Conservation (phyloP, 2,888 invertebrate species). For the Thera obeliscata region DNA sequence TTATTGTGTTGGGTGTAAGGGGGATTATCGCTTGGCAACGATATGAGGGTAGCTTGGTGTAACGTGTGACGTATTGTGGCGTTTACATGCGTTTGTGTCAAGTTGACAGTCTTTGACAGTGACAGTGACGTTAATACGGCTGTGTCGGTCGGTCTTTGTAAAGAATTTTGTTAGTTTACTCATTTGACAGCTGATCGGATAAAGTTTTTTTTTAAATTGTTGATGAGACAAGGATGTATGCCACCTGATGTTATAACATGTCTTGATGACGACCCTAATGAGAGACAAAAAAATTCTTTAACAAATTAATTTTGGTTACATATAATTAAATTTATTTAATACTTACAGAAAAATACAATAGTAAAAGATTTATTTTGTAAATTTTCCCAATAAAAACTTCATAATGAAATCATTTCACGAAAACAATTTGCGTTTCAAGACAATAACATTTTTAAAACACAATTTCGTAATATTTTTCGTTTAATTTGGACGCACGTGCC, state of each 20-base stretch:
- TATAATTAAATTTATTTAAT: not conserved
- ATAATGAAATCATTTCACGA: conserved; percentile 2
- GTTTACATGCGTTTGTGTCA: conserved; percentile 25
- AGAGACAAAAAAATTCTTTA: too few relatives aligned
- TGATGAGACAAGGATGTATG: too few relatives aligned
- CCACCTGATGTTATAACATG: too few relatives aligned
- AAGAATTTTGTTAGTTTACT: too few relatives aligned
- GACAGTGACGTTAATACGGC: too few relatives aligned
- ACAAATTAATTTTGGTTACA: too few relatives aligned
- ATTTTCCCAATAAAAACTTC: not conserved
- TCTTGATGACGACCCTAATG: too few relatives aligned
- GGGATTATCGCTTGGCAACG: conserved; percentile 8
- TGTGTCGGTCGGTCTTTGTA: too few relatives aligned
- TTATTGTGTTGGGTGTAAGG: conserved; percentile 22
- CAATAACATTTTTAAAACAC: conserved; percentile 4
- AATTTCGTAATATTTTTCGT: conserved; percentile 14
- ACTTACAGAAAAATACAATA: not conserved
- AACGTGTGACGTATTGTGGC: conserved; percentile 9
- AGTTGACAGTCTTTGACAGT: conserved; percentile 14
- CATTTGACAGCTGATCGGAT: too few relatives aligned
- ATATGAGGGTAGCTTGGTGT: conserved; percentile 2
- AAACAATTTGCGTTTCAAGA: conserved; percentile 2
- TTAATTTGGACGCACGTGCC: conserved; percentile 23
- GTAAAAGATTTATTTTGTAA: not conserved
- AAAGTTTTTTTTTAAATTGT: too few relatives aligned